A percentile compares a stretch with the other conserved stretches of the same genome.
These are phyloP conservation scores for Tragulus kanchil DNA, from an alignment of 2,113 vertebrate genomes.

Conservation along the genomic window DNA sequence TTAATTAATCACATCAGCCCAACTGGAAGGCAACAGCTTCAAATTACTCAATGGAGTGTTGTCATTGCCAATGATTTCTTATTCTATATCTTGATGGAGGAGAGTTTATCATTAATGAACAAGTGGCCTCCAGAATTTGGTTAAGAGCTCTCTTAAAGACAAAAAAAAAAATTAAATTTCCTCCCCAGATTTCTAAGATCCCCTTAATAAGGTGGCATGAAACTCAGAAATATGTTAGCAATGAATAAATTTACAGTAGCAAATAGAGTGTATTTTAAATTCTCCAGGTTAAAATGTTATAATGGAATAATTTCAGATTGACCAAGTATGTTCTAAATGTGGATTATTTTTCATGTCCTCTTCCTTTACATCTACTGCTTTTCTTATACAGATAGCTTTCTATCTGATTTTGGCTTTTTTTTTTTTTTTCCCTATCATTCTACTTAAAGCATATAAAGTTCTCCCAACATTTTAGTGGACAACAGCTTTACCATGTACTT, in stretches of 20 bases:
- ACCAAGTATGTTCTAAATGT: slow-evolving; percentile 25
- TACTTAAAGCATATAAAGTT: not conserved
- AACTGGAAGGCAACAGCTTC: slow-evolving; percentile 64
- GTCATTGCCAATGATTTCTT: slow-evolving; percentile 64
- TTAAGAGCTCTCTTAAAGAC: slow-evolving; percentile 40
- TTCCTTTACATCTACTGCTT: not conserved
- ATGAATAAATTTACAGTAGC: not conserved
- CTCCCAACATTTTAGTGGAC: not conserved
- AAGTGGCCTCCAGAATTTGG: slow-evolving; percentile 45
- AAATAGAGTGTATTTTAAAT: not conserved
- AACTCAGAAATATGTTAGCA: slow-evolving; percentile 8
- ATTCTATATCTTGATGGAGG: slow-evolving; percentile 14
- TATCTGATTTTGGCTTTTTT: not conserved
- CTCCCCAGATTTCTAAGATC: not conserved
- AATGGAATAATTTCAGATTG: not conserved
- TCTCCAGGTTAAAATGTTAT: not conserved
- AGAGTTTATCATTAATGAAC: slow-evolving; percentile 52
- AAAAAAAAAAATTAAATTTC: slow-evolving; percentile 14
- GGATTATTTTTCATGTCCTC: not conserved
- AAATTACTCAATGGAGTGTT: slow-evolving; percentile 57
- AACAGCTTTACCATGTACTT: not conserved
- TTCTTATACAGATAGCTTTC: not conserved
- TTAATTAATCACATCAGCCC: slow-evolving; percentile 82
- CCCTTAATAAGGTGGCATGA: not conserved
- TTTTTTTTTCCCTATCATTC: not conserved